Percentiles rank a stretch among this genome's conserved stretches.
These are phyloP conservation scores for Tenthredo livida DNA, from an alignment of 2,888 invertebrate genomes.

Conservation along the genomic window DNA sequence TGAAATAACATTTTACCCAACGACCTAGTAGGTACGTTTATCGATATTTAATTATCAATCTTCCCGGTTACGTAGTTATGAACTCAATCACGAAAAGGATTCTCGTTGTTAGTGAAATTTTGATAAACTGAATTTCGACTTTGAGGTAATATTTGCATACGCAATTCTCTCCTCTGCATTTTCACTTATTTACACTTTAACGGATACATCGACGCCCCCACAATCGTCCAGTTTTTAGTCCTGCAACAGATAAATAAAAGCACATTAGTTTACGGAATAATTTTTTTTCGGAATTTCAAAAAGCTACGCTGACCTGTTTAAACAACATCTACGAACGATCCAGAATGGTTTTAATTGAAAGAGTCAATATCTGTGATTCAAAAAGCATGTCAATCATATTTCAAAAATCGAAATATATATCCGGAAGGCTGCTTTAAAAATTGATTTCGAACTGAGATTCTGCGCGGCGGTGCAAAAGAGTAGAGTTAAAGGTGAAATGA, in stretches of 20 bases:
- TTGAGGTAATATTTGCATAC: not conserved
- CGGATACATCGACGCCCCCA: not conserved
- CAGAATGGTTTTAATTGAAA: not conserved
- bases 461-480: not conserved
- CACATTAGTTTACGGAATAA: not conserved
- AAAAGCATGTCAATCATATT: no score
- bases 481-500: not conserved
- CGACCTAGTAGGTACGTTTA: not conserved
- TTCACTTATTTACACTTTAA: conserved; percentile 10
- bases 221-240: not conserved
- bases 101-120: conserved; percentile 27
- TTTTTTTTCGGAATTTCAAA: not conserved
- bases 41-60: not conserved
- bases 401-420: not conserved
- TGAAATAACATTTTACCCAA: not conserved
- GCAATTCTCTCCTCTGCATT: not conserved
- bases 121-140: not conserved
- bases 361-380: not conserved
- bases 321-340: not conserved
- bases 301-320: not conserved
- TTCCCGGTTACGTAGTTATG: not conserved
- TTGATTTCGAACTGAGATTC: conserved; percentile 14
- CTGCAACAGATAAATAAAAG: conserved; percentile 27
- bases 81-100: not conserved
- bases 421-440: not conserved